Base-by-base conservation (phyloP, 2,888 invertebrate species). In the Troides oblongomaculatus region DNA sequence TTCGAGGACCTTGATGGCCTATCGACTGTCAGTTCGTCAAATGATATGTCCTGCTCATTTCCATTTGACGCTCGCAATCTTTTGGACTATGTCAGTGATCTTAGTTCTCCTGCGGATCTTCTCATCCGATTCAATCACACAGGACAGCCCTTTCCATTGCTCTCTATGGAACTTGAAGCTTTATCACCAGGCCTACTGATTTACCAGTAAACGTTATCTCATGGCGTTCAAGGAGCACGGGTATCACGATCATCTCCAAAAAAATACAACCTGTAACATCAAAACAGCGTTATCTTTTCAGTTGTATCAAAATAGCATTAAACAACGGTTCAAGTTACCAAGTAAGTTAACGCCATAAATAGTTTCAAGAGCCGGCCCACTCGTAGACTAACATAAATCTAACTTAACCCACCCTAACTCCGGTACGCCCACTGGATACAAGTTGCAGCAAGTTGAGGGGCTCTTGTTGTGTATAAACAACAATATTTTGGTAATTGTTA, bases 341-440 rank as follows among this genome's bases (percentile, higher is more conserved):
- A 82, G 84, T 84, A 77, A 81, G 82, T 85, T 84, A 83, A 82
- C 85, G 80, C 84, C 85, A 75, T 81, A 74, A 75, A 78, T 85
- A 70, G 69, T 70, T 57, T 53, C 62, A 62, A 70, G 62, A 36
- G 46, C 36, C 62, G 61, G 53, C 84, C 82, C 85, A 79, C 76
- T 77, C 72, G 77, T 67, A 74, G 70, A 75, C 75, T 80, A 76
- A 83, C 84, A 84, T 86, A 86, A 86, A 86, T 87, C 80, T 82
- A 84, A 87, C 79, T 87, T 86, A 86, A 84, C 84, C 81, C 84
- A 71, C 72, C 60, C 72, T 71, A 73, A 73, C 69, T 70, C 66
- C 36, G 66, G 65, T 62, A 70, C 69, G 66, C 69, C 69, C 69
- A 56, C 65, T 62, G 69, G 69, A 62, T 69, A 69, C 69, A 70